Percentiles rank a stretch among this genome's conserved stretches.
Conservation (phyloP, 2,888 invertebrate genomes). For the Thysanoteuthis rhombus region DNA sequence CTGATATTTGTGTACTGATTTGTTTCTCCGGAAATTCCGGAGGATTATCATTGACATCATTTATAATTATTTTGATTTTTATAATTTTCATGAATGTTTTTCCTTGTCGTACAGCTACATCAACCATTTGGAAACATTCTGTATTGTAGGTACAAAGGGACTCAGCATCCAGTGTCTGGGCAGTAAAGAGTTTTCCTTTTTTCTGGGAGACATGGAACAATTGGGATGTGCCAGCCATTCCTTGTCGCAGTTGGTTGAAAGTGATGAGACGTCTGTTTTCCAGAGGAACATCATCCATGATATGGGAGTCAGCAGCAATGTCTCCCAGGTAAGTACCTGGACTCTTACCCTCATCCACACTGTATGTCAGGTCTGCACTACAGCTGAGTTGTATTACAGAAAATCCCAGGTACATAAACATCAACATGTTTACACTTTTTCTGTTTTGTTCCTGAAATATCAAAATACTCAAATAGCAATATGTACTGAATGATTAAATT, state of each 20-base stretch:
- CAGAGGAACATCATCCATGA: background rate
- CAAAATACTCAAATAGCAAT: background rate
- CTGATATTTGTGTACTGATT: background rate
- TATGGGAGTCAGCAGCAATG: background rate
- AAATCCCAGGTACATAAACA: background rate
- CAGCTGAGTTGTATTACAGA: background rate
- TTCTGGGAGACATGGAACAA: background rate
- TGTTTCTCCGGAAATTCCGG: background rate
- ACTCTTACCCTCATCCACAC: background rate
- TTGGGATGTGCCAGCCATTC: background rate
- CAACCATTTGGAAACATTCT: conserved; percentile 25
- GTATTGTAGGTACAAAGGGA: background rate
- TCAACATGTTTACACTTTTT: background rate
- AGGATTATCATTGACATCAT: conserved; percentile 15
- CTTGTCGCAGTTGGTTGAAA: background rate
- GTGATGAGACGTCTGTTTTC: background rate
- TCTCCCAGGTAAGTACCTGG: background rate
- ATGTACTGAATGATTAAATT: background rate
- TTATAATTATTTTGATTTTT: background rate
- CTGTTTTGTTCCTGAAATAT: background rate
- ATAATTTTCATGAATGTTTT: conserved; percentile 15
- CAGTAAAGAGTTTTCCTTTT: conserved; percentile 1
- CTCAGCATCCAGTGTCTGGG: background rate
- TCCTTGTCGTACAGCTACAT: conserved; percentile 17
- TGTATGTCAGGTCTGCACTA: background rate